These are phyloP conservation scores for Drosophila teissieri DNA, from an alignment of 1,140 invertebrate genomes.

Conservation along the genomic window DNA sequence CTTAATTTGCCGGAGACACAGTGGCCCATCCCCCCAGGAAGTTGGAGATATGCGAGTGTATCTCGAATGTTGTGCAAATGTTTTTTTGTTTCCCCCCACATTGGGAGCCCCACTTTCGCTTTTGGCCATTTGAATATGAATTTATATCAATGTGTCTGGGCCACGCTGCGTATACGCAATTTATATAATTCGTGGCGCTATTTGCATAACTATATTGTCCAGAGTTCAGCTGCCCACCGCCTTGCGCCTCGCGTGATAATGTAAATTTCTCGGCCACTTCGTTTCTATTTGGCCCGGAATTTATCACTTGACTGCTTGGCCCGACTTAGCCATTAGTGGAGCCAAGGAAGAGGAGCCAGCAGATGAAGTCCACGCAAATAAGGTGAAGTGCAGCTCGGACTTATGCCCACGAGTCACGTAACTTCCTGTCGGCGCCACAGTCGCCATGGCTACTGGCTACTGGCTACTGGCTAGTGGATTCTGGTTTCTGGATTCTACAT, in stretches of 20 bases:
- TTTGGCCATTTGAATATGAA: conserved; percentile 74
- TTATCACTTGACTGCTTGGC: conserved; percentile 56
- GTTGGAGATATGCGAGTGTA: conserved; percentile 52
- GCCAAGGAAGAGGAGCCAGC: neutral
- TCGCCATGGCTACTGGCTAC: conserved; percentile 34
- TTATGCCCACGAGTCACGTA: conserved; percentile 81
- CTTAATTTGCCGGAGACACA: conserved; percentile 64
- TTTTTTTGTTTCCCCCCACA: conserved; percentile 17
- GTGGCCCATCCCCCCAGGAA: conserved; percentile 12
- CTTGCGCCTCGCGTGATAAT: conserved; percentile 56
- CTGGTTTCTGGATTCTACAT: conserved; percentile 3
- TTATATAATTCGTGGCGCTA: conserved; percentile 77
- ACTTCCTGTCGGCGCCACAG: conserved; percentile 62
- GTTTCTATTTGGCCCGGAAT: conserved; percentile 71
- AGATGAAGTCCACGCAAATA: conserved; percentile 47
- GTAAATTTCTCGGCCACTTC: conserved; percentile 61
- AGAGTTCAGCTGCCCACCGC: conserved; percentile 29
- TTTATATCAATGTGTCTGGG: conserved; percentile 74
- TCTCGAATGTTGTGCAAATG: conserved; percentile 77
- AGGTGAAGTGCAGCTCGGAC: conserved; percentile 59
- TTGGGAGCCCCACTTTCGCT: neutral
- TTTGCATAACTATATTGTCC: conserved; percentile 74
- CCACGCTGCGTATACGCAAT: conserved; percentile 75
- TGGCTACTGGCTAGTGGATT: conserved; percentile 25
- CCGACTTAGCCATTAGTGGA: conserved; percentile 26